phyloP scores from a whole-genome alignment of 2,797 vertebrate genomes.

The Enteromius fasciolatus region DNA sequence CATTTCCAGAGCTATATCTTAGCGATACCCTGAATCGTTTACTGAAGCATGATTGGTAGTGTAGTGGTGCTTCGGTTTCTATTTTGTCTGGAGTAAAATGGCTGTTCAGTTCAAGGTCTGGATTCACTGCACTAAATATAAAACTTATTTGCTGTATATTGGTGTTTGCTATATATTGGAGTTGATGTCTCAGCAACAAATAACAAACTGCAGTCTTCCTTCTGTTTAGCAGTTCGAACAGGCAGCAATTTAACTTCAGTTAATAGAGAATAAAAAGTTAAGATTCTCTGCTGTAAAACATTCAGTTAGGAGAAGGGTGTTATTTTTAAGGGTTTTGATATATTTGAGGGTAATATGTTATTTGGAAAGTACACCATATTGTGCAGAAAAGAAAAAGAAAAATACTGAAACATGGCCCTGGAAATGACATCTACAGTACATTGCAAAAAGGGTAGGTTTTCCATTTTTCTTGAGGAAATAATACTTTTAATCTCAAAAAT shows the following conservation, averaged over 20 bases:
- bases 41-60: conserved; percentile 17
- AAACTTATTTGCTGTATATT: conserved; percentile 16
- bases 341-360: no score
- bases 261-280: not conserved
- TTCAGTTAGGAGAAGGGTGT: not conserved
- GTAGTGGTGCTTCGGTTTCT: conserved; percentile 15
- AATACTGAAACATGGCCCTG: no score
- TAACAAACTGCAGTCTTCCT: conserved; percentile 1
- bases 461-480: no score
- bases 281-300: not conserved
- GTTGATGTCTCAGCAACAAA: not conserved
- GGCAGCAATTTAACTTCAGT: not conserved
- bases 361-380: no score
- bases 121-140: conserved; percentile 7
- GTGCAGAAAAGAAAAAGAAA: no score
- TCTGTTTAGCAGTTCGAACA: not conserved
- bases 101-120: not conserved
- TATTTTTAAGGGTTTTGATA: no score
- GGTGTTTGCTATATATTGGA: not conserved
- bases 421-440: no score
- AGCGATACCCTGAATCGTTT: conserved; percentile 8
- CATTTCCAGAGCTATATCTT: conserved; percentile 21
- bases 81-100: conserved; percentile 14
- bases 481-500: no score
- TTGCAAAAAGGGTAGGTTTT: no score